Evolutionary conservation across 2,888 invertebrate species (phyloP), one percentile per base, ranked within the genome.

Genomic region (Odiellus spinosus): DNA sequence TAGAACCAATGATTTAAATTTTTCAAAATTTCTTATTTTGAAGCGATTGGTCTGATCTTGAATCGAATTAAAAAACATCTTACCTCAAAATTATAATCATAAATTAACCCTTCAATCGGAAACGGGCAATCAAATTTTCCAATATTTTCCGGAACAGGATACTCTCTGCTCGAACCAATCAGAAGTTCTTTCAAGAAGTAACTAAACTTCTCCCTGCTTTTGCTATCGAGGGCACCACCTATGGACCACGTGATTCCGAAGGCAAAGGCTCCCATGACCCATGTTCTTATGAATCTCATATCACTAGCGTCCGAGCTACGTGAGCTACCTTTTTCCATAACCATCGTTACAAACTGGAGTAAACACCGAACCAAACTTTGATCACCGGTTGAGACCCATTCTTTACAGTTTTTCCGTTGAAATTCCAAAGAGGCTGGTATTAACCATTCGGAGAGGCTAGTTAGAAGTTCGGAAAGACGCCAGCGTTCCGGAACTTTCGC

Each of bases 231-330:
- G 47, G 82, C 76, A 1, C 86, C 87, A 1, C 78, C 90, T 18
- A 88, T 67, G 1, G 87, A 85, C 91, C 91, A 91, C 3, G 80
- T 73, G 41, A 83, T 66, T 1, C 80, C 73, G 60, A 76, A 76
- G 59, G 87, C 69, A 55, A 84, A 75, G 0, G 82, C 59, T 53
- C 64, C 67, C 53, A 64, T 51, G 34, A 65, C 58, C 64, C 66
- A 69, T 8, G 73, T 69, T 41, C 72, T 67, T 3, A 82, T 64
- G 63, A 78, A 76, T 59, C 76, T 78, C 39, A 75, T 73, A 55
- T 80, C 81, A 14, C 58, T 58, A 1, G 61, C 62, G 76, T 75
- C 56, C 73, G 71, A n/a, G 75, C 75, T 54, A 8, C 14, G 15
- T 72, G 73, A 34, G 77, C 53, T 67, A 0, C 82, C 81, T 55